Conservation (phyloP, 1,140 invertebrate species). For the Zaprionus taronus region DNA sequence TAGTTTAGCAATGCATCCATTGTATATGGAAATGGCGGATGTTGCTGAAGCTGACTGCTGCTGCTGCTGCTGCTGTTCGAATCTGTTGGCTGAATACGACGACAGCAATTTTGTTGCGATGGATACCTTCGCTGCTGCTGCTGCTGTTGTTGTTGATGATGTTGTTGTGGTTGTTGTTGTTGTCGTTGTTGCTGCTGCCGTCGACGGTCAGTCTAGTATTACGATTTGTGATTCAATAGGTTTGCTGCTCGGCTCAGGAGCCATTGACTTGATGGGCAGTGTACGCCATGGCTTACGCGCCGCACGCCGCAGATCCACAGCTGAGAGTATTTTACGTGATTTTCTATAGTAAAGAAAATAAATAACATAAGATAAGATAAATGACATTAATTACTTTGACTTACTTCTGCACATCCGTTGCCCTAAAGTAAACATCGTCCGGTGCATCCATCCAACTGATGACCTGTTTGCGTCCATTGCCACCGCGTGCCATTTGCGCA, state of each 20-base stretch:
- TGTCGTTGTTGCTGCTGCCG: constrained; percentile 58
- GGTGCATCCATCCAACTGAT: constrained; percentile 99
- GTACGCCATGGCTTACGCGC: constrained; percentile 96
- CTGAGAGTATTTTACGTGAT: constrained; percentile 91
- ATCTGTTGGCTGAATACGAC: constrained; percentile 71
- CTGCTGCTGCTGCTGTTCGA: constrained; percentile 74
- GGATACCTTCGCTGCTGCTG: constrained; percentile 61
- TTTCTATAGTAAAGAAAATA: constrained; percentile 87
- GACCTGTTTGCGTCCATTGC: constrained; percentile 92
- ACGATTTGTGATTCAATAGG: constrained; percentile 87
- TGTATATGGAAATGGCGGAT: constrained; percentile 86
- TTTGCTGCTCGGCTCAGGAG: constrained; percentile 72
- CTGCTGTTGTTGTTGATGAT: constrained; percentile 45
- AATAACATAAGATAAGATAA: background rate
- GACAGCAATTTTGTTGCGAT: constrained; percentile 64
- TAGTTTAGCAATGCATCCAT: constrained; percentile 88
- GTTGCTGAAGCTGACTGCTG: constrained; percentile 75
- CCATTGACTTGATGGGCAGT: constrained; percentile 84
- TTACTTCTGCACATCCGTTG: constrained; percentile 95
- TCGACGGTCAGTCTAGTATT: constrained; percentile 88
- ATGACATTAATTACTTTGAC: constrained; percentile 67
- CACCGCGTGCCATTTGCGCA: constrained; percentile 87
- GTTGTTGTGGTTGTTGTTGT: constrained; percentile 36
- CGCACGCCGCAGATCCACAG: constrained; percentile 92
- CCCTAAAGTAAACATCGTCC: constrained; percentile 98